Conservation (phyloP, 2,113 vertebrate genomes). For the Amia ocellicauda region DNA sequence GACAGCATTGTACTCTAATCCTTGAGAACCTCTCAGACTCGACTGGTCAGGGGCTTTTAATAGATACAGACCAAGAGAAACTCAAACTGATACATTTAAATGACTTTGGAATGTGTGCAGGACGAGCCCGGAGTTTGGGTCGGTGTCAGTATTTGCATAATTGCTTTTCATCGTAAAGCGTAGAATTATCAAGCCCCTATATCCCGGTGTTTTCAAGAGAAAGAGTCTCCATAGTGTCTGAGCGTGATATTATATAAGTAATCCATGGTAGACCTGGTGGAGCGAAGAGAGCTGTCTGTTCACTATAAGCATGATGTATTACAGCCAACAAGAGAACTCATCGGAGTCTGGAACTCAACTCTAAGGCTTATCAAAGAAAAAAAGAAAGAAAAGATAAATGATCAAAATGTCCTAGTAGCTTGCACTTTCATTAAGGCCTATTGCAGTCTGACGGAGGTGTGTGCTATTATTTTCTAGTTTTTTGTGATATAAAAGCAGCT, state of each 20-base stretch:
- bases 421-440: not conserved
- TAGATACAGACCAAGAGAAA: not conserved
- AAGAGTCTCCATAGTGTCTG: no score
- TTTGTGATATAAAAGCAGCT: not conserved
- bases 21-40: not conserved
- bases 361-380: conserved; percentile 18
- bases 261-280: not conserved
- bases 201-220: no score
- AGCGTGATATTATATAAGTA: not conserved
- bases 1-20: conserved; percentile 1
- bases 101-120: conserved; percentile 22
- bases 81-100: conserved; percentile 23
- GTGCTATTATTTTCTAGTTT: not conserved
- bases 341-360: conserved; percentile 4
- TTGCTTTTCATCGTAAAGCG: conserved; percentile 24
- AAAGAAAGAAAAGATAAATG: conserved; percentile 19
- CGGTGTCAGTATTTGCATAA: conserved; percentile 18
- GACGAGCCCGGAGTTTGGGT: not conserved
- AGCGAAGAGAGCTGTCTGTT: conserved; percentile 17
- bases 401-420: conserved; percentile 7
- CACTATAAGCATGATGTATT: conserved; percentile 12
- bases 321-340: not conserved
- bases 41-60: not conserved
- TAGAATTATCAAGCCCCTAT: conserved; percentile 24
- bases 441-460: conserved; percentile 2